A percentile compares a stretch with the other conserved stretches of the same genome.
Evolutionary conservation across 2,113 vertebrate species (phyloP).

Genomic region (Anseranas semipalmata): DNA sequence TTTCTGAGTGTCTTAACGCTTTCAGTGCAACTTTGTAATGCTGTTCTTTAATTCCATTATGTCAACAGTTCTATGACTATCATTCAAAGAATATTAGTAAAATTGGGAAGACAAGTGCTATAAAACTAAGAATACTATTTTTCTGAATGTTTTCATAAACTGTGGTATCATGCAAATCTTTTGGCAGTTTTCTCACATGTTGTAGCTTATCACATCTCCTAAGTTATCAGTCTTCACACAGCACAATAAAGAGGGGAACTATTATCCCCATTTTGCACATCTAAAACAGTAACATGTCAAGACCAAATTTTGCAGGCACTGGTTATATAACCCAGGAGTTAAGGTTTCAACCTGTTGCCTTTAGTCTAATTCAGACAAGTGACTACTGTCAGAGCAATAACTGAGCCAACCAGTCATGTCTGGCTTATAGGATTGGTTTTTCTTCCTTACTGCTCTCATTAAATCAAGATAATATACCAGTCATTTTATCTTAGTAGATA

Average conservation of each 20-base stretch:
- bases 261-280: neutral
- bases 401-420: neutral
- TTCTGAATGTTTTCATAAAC: neutral
- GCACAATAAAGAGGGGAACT: neutral
- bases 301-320: neutral
- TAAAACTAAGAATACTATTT: neutral
- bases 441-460: neutral
- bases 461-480: neutral
- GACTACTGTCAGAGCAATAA: neutral
- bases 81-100: neutral
- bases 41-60: neutral
- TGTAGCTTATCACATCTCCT: neutral
- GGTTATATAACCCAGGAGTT: neutral
- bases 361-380: neutral
- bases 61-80: neutral
- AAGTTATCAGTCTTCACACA: neutral
- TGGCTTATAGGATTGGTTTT: neutral
- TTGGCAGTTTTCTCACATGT: neutral
- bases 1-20: neutral
- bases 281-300: neutral
- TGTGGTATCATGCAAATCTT: neutral
- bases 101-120: neutral
- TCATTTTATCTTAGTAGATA: neutral
- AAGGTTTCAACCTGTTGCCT: neutral
- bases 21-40: neutral